Base-by-base conservation (phyloP, 2,797 vertebrate species). In the Rhabdophis nuchalis region DNA sequence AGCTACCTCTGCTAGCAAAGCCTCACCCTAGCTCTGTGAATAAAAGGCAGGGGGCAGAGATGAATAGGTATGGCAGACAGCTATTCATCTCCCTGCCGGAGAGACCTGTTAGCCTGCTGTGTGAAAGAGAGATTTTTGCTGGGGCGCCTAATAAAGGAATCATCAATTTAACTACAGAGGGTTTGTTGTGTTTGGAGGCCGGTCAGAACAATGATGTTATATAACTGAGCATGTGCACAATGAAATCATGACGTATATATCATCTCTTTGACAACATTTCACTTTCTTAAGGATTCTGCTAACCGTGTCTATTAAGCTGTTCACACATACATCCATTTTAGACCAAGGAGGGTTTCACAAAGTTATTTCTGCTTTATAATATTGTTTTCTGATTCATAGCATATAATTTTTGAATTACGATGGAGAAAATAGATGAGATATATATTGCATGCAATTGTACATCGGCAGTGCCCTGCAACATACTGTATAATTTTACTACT, bases 1-100 rank as follows among this genome's bases (percentile, higher is more conserved):
- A 60, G 25, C 9, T 10, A 4, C 58, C 3, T 11, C 9, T 29
- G 3, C 9, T 27, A 60, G 25, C 0, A 0, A 11, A 60, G 9
- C 10, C 58, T 3, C 25, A 27, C 9, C 58, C 58, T 29, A 61
- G 58, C 25, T 61, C 27, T 29, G 27, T 10, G 60, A 11, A 61
- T 61, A 61, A 61, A 61, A 61, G 60, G 0, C 60, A 61, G 4
- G 27, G 58, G 27, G 60, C 27, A 27, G 27, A 61, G 60, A 61
- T 61, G 27, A 29, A 61, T 29, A 61, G 58, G 58, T 8, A 20
- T 58, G 20, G 57, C 57, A 29, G 58, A 10, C 58, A 61, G 27
- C 25, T 60, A 11, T 60, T 29, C 58, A 61, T 27, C 25, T 61
- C 25, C 10, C 60, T 29, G 27, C 60, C 4, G 4, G 60, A 12